Base-by-base conservation (phyloP, 2,888 invertebrate species). In the Thecocarcelia acutangulata region DNA sequence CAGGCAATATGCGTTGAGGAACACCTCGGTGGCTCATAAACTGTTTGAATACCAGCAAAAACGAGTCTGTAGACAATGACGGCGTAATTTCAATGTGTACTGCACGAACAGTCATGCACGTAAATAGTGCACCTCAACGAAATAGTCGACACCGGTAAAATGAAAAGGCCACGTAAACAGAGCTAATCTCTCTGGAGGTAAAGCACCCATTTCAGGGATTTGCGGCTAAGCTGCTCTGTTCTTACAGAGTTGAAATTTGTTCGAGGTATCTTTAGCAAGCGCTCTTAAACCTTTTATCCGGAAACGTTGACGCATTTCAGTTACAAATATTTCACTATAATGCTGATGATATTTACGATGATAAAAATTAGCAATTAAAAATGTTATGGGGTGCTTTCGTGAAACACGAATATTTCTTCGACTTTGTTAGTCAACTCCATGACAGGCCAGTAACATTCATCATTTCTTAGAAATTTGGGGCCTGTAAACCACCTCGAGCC, bases 231-330 rank as follows among this genome's bases (percentile, higher is more conserved):
- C 83, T 13, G 15, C 21, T n/a, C 50, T n/a, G 21, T 83, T 85
- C 69, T 78, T 84, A 37, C 83, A 84, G 5, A 33, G 17, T 75
- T 85, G 83, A 21, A 80, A 84, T 8, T 1, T 28, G 68, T 72
- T n/a, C 3, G 81, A 64, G 1, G 80, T 75, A n/a, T 46, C 78
- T 19, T 11, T 2, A 21, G 2, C 21, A 4, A 19, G n/a, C n/a
- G 28, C 21, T 54, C n/a, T 28, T 17, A 13, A 24, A 24, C 24
- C 24, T 3, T 3, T 3, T 24, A 24, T 24, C 24, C 24, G 5
- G 17, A 17, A 5, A n/a, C n/a, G n/a, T n/a, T n/a, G n/a, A n/a
- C n/a, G n/a, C n/a, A n/a, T n/a, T n/a, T n/a, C n/a, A n/a, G n/a
- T n/a, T n/a, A n/a, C n/a, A n/a, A n/a, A n/a, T n/a, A n/a, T n/a